Evolutionary conservation across 2,888 invertebrate species (phyloP).

Genomic region (Latrodectus elegans): DNA sequence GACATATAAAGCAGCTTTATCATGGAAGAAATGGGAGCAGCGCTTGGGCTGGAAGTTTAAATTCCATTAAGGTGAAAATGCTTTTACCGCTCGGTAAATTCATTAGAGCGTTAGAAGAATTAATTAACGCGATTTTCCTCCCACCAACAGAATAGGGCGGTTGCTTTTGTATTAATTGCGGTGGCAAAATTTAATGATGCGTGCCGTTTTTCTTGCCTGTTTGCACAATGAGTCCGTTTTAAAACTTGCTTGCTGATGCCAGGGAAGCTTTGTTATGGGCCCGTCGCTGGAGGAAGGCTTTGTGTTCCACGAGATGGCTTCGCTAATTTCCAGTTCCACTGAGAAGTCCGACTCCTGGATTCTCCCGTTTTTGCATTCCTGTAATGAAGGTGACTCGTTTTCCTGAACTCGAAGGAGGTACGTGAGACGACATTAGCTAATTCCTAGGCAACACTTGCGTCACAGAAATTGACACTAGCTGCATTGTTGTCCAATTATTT

Average conservation of each 20-base stretch:
- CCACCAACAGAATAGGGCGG: not conserved
- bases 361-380: too few species aligned
- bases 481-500: too few species aligned
- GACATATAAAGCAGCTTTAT: slow-evolving; percentile 54
- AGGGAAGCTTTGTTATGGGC: slow-evolving; percentile 40
- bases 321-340: too few species aligned
- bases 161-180: slow-evolving; percentile 61
- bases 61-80: slow-evolving; percentile 68
- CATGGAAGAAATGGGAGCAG: not conserved
- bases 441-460: too few species aligned
- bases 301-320: not conserved
- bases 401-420: too few species aligned
- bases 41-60: slow-evolving; percentile 43
- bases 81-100: slow-evolving; percentile 61
- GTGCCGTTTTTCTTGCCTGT: slow-evolving; percentile 54
- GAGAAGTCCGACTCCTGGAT: too few species aligned
- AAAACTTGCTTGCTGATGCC: slow-evolving; percentile 60
- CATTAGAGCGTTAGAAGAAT: slow-evolving; percentile 67
- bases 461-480: too few species aligned
- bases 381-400: too few species aligned
- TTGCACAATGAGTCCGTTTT: slow-evolving; percentile 52
- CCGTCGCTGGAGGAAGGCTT: not conserved
- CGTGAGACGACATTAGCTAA: too few species aligned
- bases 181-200: slow-evolving; percentile 63
- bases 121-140: slow-evolving; percentile 58